Evolutionary conservation across 2,888 invertebrate species (phyloP).

Genomic region (Neocrepidodera transversa): DNA sequence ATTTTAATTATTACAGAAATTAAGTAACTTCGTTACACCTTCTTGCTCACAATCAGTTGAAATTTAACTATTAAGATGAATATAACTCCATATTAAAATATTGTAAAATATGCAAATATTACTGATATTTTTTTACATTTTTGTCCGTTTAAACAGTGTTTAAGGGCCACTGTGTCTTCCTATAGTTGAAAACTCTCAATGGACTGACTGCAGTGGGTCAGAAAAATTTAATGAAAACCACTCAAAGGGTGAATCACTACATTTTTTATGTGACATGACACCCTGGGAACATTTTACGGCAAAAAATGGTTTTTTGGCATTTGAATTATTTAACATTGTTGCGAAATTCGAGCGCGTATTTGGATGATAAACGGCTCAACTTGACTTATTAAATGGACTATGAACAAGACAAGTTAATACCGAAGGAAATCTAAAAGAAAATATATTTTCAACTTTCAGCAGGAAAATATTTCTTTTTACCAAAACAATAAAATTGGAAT

Average conservation of each 20-base stretch:
- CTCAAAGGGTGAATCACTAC: slow-evolving; percentile 17
- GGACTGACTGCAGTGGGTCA: slow-evolving; percentile 12
- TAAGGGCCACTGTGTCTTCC: not conserved
- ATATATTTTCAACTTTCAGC: not conserved
- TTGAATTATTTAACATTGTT: slow-evolving; percentile 21
- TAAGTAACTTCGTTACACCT: too few species aligned
- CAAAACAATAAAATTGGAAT: too few species aligned
- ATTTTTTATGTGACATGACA: slow-evolving; percentile 15
- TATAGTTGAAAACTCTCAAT: slow-evolving; percentile 15
- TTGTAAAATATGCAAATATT: too few species aligned
- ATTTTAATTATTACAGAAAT: too few species aligned
- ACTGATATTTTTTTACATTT: too few species aligned
- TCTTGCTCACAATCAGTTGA: too few species aligned
- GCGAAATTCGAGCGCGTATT: slow-evolving; percentile 12
- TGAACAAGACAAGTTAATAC: slow-evolving; percentile 19
- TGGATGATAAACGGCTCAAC: not conserved
- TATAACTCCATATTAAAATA: too few species aligned
- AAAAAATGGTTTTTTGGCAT: slow-evolving; percentile 19
- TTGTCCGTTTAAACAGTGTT: too few species aligned
- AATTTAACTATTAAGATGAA: too few species aligned
- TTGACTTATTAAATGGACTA: slow-evolving; percentile 22
- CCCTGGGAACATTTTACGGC: slow-evolving; percentile 2
- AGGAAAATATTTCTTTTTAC: too few species aligned
- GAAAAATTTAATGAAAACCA: slow-evolving; percentile 26
- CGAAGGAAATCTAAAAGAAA: not conserved